Base-by-base conservation (phyloP, 2,797 vertebrate species). In the Tympanoctomys barrerae region DNA sequence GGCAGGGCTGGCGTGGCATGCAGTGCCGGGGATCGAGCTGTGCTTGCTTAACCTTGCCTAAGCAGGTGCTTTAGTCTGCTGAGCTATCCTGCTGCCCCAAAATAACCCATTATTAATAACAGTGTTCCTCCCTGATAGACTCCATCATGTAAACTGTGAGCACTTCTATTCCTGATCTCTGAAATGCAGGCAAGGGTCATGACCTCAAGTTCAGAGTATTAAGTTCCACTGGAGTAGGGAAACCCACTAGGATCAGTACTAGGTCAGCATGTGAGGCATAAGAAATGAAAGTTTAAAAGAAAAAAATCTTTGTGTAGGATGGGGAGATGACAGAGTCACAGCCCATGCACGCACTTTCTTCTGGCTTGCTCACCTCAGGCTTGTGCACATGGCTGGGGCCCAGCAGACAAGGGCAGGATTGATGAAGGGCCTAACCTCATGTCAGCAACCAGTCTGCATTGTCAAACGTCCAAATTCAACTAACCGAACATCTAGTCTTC, bases 131-230 rank as follows among this genome's bases (percentile, higher is more conserved):
- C 12, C 82, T 61, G 49, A 81, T 4, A 42, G 4, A 33, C 70
- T 57, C 75, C 79, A 46, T 61, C 71, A 84, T 28, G 70, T 1
- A 86, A 62, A 77, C 13, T 46, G 12, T 8, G 31, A 75, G 87
- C 46, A 87, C 81, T 79, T 95, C 24, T 52, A n/a, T 62, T 84
- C 49, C 70, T 1, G 7, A 62, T 83, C 18, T 62, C 59, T 62
- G 36, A 33, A 2, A 33, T 49, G 3, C 8, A 28, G 64, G 46
- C 83, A 82, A 28, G 82, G 86, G 85, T 87, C 5, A 3, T 73
- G 73, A 95, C 66, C 68, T 96, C 86, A 80, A n/a, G 26, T 83
- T 89, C 36, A 94, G 91, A 95, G 80, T 7, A 75, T 39, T 91
- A 31, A 75, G 59, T 75, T 33, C 68, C 33, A 79, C 33, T 57